Base-by-base conservation (phyloP, 2,113 vertebrate species). In the Silurus meridionalis region DNA sequence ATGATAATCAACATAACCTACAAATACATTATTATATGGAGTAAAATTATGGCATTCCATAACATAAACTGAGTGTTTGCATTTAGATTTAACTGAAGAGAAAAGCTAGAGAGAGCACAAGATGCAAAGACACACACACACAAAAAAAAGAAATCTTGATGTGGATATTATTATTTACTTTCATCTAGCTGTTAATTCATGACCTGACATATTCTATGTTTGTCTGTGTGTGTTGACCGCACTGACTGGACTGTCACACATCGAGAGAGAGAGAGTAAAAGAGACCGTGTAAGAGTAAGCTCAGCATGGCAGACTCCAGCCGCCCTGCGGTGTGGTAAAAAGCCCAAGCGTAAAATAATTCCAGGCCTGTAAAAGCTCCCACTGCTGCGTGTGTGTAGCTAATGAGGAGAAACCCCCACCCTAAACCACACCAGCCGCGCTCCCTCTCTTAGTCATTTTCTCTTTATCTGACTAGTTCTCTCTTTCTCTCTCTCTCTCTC, bases 261-360 rank as follows among this genome's bases (percentile, higher is more conserved):
- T 61, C 71, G 63, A 46, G 57, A 82, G 58, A 63, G 67, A 28
- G 83, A 82, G 72, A 23, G 50, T 14, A 57, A 55, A 74, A 82
- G 71, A 55, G 69, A 55, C 67, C 69, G 61, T 53, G 17, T 53
- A n/a, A 72, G 64, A 61, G 80, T 83, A 55, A 77, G 52, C 46
- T 25, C 77, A 67, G 83, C 84, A 66, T 82, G 79, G 58, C 84
- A 89, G 91, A 87, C 87, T 89, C 86, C 87, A 92, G 92, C 90
- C 88, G 83, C 87, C 87, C 89, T 91, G 91, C 46, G 91, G 92
- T 93, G 90, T 79, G 75, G 81, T 90, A 79, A 88, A 92, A 91
- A 88, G 87, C 52, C 90, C 84, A 90, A 83, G 91, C 91, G 86
- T 92, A 92, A 93, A 93, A 94, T 89, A 88, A 92, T 92, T 85